Evolutionary conservation across 1,140 invertebrate genomes (phyloP).

Genomic region (Liolophura sinensis): DNA sequence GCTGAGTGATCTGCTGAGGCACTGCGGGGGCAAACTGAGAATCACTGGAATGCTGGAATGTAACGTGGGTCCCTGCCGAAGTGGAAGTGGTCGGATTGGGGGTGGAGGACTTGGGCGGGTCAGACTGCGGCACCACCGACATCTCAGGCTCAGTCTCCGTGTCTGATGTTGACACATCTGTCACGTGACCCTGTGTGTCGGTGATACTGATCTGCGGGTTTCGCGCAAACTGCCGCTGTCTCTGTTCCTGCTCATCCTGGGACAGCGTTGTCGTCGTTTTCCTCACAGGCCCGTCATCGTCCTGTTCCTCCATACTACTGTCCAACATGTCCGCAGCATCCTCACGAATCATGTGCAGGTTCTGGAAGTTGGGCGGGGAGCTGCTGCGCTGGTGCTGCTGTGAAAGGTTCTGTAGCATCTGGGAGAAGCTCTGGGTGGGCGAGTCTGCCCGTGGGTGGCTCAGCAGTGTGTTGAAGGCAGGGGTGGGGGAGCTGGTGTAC

Average conservation of each 20-base stretch:
- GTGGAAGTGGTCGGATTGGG: too few relatives aligned
- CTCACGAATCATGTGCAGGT: slow-evolving; percentile 86
- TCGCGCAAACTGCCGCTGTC: slow-evolving; percentile 30
- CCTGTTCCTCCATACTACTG: slow-evolving; percentile 25
- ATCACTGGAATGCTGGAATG: too few relatives aligned
- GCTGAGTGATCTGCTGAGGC: too few relatives aligned
- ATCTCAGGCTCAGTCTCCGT: too few relatives aligned
- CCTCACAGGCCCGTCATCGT: slow-evolving; percentile 52
- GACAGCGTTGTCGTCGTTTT: slow-evolving; percentile 24
- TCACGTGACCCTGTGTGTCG: slow-evolving; percentile 74
- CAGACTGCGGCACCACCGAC: too few relatives aligned
- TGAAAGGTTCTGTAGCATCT: background rate
- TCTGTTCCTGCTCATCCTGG: slow-evolving; percentile 6
- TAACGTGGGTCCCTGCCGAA: too few relatives aligned
- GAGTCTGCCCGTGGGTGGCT: slow-evolving; percentile 21
- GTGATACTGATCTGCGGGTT: slow-evolving; percentile 87
- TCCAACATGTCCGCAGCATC: slow-evolving; percentile 33
- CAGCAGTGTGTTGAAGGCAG: background rate
- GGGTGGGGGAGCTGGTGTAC: slow-evolving; percentile 28
- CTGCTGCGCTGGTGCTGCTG: slow-evolving; percentile 33
- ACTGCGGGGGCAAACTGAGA: too few relatives aligned
- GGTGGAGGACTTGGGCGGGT: too few relatives aligned
- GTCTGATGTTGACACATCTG: slow-evolving; percentile 70
- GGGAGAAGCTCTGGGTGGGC: slow-evolving; percentile 8
- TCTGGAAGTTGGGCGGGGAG: slow-evolving; percentile 61